Percentiles rank a stretch among this genome's conserved stretches.
Conservation (phyloP, 2,797 vertebrate species). For the Lepilemur septentrionalis region DNA sequence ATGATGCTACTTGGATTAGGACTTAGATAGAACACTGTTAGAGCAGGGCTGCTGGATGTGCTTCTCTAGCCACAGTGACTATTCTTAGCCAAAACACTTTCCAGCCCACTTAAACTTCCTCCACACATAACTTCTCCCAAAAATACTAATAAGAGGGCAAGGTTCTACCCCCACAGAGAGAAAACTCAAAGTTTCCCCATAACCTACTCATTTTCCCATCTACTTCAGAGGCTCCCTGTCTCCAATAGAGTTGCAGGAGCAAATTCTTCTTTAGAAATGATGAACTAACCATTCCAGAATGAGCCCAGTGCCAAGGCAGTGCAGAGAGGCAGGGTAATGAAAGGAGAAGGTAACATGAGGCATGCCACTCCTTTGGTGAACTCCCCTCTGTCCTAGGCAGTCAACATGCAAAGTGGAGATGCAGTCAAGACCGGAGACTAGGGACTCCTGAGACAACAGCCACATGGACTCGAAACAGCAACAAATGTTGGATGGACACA, state of each 20-base stretch:
- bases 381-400: not conserved
- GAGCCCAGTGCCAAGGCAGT: conserved; percentile 3
- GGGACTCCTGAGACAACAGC: conserved; percentile 33
- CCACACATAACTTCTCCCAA: not conserved
- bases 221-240: not conserved
- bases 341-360: not conserved
- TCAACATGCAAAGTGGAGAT: conserved; percentile 70
- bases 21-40: not conserved
- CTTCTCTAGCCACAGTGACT: not conserved
- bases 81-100: not conserved
- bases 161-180: not conserved
- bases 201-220: not conserved
- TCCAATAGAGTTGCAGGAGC: not conserved
- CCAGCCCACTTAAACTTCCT: not conserved
- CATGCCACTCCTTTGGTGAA: conserved; percentile 43
- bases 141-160: not conserved
- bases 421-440: not conserved
- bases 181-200: not conserved
- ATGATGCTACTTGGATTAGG: not conserved
- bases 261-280: not conserved
- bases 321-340: not conserved
- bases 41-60: not conserved
- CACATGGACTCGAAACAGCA: conserved; percentile 35
- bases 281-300: not conserved
- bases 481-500: conserved; percentile 30